A percentile compares a stretch with the other conserved stretches of the same genome.
These are phyloP conservation scores for Emydocephalus ijimae DNA, from an alignment of 2,113 vertebrate genomes.

Conservation along the genomic window DNA sequence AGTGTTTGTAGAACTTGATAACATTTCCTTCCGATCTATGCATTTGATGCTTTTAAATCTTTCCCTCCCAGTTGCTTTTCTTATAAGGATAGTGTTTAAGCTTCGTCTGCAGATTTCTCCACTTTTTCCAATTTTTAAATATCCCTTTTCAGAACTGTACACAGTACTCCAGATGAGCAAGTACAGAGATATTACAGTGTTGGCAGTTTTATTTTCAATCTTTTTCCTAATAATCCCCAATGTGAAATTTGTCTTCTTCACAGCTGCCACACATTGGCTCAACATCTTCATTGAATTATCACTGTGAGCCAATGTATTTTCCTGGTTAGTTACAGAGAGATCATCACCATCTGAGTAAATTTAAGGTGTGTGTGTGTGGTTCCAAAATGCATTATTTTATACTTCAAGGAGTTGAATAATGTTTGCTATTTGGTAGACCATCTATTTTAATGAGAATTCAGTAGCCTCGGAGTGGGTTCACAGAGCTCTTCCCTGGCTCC, in stretches of 20 bases:
- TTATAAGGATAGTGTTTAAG: neutral
- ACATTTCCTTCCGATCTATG: neutral
- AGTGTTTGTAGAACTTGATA: neutral
- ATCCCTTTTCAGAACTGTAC: neutral
- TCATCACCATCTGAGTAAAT: neutral
- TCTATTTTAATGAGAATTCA: neutral
- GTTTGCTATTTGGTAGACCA: neutral
- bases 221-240: neutral
- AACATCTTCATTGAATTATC: neutral
- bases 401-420: neutral
- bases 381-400: neutral
- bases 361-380: neutral
- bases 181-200: neutral
- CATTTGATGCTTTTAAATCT: neutral
- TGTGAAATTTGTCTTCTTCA: neutral
- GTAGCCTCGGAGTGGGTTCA: neutral
- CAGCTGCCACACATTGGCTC: neutral
- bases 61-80: neutral
- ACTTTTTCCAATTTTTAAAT: neutral
- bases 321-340: neutral
- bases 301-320: neutral
- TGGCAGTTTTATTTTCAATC: neutral
- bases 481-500: neutral
- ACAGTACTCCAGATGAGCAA: neutral
- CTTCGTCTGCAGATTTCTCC: neutral